Evolutionary conservation across 2,888 invertebrate species (phyloP).

Genomic region (Melanargia galathea): DNA sequence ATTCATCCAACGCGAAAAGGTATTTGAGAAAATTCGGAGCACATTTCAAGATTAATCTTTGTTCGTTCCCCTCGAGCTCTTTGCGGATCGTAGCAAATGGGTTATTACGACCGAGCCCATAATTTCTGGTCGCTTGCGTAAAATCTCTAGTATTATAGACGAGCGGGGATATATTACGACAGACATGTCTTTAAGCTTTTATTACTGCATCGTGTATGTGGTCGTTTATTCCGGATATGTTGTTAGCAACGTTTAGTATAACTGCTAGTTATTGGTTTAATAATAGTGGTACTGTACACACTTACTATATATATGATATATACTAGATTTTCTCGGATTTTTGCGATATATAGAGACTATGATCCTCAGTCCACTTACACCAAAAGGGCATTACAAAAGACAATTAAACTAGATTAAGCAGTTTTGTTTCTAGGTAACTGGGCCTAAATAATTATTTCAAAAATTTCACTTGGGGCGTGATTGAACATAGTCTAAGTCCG

Average conservation of each 20-base stretch:
- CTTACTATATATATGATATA: neutral
- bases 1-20: neutral
- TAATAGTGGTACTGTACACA: neutral
- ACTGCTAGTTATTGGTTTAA: constrained; percentile 19
- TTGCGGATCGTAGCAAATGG: constrained; percentile 34
- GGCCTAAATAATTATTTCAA: neutral
- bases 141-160: constrained; percentile 38
- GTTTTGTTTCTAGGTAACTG: neutral
- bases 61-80: constrained; percentile 26
- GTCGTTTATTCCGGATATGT: constrained; percentile 26
- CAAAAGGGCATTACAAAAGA: too few relatives aligned
- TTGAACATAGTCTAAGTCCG: neutral
- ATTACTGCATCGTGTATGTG: constrained; percentile 25
- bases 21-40: constrained; percentile 23
- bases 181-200: constrained; percentile 32
- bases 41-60: constrained; percentile 32
- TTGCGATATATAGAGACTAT: neutral
- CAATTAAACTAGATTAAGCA: neutral
- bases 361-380: too few relatives aligned
- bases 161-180: constrained; percentile 29
- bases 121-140: constrained; percentile 38
- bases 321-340: neutral
- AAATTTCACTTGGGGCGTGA: neutral
- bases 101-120: constrained; percentile 36
- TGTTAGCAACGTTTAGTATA: constrained; percentile 32